A percentile compares a stretch with the other conserved stretches of the same genome.
These are phyloP conservation scores for Glaucopsyche alexis DNA, from an alignment of 2,888 invertebrate genomes.

Conservation along the genomic window DNA sequence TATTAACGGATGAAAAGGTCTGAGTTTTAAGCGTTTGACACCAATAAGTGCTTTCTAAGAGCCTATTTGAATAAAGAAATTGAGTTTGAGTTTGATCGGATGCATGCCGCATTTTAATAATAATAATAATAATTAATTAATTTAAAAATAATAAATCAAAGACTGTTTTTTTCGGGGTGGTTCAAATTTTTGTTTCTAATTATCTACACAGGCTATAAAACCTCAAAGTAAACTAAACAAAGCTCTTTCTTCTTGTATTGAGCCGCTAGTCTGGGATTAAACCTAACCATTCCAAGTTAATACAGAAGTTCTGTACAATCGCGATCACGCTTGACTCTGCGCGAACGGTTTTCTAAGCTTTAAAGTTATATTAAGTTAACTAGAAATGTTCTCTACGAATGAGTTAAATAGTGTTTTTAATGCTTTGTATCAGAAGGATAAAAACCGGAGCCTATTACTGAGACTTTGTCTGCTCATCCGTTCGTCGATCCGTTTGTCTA, in stretches of 20 bases:
- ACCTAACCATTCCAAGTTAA: background rate
- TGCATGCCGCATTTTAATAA: too few relatives aligned
- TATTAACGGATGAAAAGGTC: too few relatives aligned
- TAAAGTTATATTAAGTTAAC: constrained; percentile 21
- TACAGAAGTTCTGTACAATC: constrained; percentile 15
- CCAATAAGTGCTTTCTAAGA: too few relatives aligned
- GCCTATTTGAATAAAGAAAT: too few relatives aligned
- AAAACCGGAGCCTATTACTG: too few relatives aligned
- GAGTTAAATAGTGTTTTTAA: background rate
- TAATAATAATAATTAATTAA: too few relatives aligned
- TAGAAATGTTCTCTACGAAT: background rate
- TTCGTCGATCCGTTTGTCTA: too few relatives aligned
- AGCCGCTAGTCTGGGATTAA: constrained; percentile 5
- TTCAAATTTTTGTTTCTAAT: background rate
- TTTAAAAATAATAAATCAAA: too few relatives aligned
- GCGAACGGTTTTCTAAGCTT: constrained; percentile 16
- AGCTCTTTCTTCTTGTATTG: background rate
- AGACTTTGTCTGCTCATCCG: too few relatives aligned
- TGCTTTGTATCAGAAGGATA: too few relatives aligned
- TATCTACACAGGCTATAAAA: background rate
- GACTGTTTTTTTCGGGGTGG: background rate
- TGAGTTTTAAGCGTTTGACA: too few relatives aligned
- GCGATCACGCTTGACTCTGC: background rate
- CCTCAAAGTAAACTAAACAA: background rate
- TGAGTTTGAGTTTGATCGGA: too few relatives aligned